These are phyloP conservation scores for Lerista edwardsae DNA, from an alignment of 2,797 vertebrate species.

Conservation along the genomic window DNA sequence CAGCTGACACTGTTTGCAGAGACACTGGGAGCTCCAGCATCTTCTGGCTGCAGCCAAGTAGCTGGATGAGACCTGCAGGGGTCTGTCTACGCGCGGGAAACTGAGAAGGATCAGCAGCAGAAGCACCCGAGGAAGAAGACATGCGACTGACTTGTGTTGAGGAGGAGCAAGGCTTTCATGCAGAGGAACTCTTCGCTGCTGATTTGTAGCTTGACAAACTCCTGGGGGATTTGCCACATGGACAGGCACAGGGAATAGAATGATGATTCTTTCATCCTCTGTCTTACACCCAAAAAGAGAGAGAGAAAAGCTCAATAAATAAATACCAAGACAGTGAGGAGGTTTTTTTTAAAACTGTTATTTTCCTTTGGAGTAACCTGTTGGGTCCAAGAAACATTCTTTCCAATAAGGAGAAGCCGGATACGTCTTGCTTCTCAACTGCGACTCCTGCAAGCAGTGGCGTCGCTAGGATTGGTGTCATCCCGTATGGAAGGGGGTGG, in stretches of 20 bases:
- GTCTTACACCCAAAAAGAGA: slow-evolving; percentile 77
- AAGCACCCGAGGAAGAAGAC: background rate
- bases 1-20: background rate
- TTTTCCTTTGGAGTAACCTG: background rate
- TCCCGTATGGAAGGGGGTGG: no score
- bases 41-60: background rate
- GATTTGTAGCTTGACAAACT: slow-evolving; percentile 93
- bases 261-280: slow-evolving; percentile 92
- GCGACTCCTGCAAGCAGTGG: background rate
- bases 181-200: slow-evolving; percentile 95
- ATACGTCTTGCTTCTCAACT: no score
- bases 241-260: slow-evolving; percentile 93
- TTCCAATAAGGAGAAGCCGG: background rate
- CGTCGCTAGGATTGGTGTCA: no score
- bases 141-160: slow-evolving; percentile 89
- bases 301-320: slow-evolving; percentile 31
- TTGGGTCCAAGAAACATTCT: background rate
- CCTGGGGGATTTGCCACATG: slow-evolving; percentile 96
- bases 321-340: background rate
- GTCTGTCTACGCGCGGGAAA: background rate
- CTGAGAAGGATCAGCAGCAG: background rate
- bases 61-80: background rate
- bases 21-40: background rate
- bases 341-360: background rate
- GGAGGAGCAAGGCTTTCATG: slow-evolving; percentile 96